These are phyloP conservation scores for Achatina immaculata DNA, from an alignment of 1,140 invertebrate genomes.

Conservation along the genomic window DNA sequence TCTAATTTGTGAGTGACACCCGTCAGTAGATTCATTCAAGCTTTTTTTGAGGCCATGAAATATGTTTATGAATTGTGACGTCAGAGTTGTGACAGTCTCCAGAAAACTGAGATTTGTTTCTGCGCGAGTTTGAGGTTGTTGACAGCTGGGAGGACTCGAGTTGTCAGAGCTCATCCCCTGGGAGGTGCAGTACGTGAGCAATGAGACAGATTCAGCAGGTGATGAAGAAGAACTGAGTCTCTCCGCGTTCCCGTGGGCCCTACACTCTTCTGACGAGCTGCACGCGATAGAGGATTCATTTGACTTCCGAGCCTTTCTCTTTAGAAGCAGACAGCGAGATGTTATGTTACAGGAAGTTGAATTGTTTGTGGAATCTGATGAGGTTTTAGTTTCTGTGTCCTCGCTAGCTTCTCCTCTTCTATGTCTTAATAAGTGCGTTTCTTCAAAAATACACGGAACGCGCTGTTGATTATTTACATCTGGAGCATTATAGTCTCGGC, in stretches of 20 bases:
- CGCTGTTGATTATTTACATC: too few relatives aligned
- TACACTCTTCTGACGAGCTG: background rate
- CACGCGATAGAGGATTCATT: background rate
- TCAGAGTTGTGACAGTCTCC: background rate
- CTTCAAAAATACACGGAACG: background rate
- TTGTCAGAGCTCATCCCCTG: background rate
- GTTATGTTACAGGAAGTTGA: background rate
- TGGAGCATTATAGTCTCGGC: too few relatives aligned
- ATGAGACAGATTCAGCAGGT: too few relatives aligned
- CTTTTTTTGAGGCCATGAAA: background rate
- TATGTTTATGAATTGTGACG: background rate
- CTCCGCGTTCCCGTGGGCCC: too few relatives aligned
- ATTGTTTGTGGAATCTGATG: background rate
- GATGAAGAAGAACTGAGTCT: too few relatives aligned
- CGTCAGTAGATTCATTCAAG: background rate
- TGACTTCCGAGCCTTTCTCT: background rate
- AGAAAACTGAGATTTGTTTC: background rate
- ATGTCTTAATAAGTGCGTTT: too few relatives aligned
- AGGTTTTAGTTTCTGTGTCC: background rate
- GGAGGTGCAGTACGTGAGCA: too few relatives aligned
- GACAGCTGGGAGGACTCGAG: background rate
- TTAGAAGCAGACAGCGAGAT: background rate
- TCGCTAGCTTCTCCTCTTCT: too few relatives aligned
- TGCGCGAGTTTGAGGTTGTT: background rate
- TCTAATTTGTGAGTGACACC: background rate